Conservation (phyloP, 1,140 invertebrate species). For the Procambarus clarkii region DNA sequence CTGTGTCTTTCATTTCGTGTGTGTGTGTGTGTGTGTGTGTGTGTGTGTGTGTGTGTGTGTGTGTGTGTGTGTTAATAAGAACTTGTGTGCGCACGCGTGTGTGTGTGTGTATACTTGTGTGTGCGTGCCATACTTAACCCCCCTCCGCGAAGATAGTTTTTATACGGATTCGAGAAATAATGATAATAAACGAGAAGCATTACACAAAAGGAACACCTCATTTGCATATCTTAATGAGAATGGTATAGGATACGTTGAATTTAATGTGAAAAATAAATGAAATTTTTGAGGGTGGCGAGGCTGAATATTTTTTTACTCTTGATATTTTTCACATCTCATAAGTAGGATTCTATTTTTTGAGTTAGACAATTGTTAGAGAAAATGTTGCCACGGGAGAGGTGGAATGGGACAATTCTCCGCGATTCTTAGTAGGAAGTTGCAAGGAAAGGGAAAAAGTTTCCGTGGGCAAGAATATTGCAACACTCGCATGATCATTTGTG, state of each 20-base stretch:
- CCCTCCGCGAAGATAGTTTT: constrained; percentile 60
- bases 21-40: constrained; percentile 39
- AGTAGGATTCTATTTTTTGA: constrained; percentile 60
- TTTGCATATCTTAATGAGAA: constrained; percentile 73
- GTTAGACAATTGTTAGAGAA: constrained; percentile 54
- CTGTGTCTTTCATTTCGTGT: no score
- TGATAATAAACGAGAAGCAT: constrained; percentile 72
- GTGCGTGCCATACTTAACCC: constrained; percentile 37
- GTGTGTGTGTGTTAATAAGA: no score
- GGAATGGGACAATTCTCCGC: neutral
- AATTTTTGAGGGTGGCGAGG: constrained; percentile 63
- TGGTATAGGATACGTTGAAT: constrained; percentile 72
- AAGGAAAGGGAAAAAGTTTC: neutral
- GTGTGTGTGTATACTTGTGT: neutral
- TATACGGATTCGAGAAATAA: constrained; percentile 72
- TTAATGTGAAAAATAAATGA: constrained; percentile 73
- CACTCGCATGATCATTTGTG: no score
- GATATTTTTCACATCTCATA: constrained; percentile 29
- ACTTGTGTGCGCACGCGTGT: neutral
- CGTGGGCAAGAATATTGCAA: neutral
- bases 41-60: constrained; percentile 38
- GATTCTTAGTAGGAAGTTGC: neutral
- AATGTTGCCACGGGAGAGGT: neutral
- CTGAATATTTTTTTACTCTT: constrained; percentile 34
- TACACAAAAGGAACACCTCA: constrained; percentile 72